A percentile compares a stretch with the other conserved stretches of the same genome.
These are phyloP conservation scores for Drosophila quadrilineata DNA, from an alignment of 1,140 invertebrate genomes.

Conservation along the genomic window DNA sequence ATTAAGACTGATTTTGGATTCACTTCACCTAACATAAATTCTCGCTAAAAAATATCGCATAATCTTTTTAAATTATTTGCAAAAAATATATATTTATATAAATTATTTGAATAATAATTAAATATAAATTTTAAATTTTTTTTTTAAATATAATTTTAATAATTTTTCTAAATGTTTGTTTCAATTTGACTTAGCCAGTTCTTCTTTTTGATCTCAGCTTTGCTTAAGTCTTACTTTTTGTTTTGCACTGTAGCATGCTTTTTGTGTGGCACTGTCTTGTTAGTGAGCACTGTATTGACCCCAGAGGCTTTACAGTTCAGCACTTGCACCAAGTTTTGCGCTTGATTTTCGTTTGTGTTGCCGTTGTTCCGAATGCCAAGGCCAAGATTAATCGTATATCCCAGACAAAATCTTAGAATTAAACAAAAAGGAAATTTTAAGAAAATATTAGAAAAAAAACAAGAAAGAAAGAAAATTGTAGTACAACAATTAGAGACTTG, in stretches of 20 bases:
- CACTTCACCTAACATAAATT: too few relatives aligned
- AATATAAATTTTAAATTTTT: too few relatives aligned
- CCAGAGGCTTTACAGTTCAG: too few relatives aligned
- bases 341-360: not conserved
- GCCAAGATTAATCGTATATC: conserved; percentile 47
- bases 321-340: conserved; percentile 11
- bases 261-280: conserved; percentile 24
- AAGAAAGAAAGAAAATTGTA: not conserved
- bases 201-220: conserved; percentile 1
- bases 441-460: conserved; percentile 15
- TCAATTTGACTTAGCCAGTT: not conserved
- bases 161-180: not conserved
- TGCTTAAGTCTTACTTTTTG: not conserved
- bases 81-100: too few relatives aligned
- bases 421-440: too few relatives aligned
- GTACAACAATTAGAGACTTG: not conserved
- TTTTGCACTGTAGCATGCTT: conserved; percentile 29
- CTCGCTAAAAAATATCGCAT: too few relatives aligned
- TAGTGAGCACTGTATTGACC: too few relatives aligned
- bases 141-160: too few relatives aligned
- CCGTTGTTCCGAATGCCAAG: not conserved
- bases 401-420: conserved; percentile 7
- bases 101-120: too few relatives aligned
- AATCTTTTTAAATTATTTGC: too few relatives aligned
- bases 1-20: too few relatives aligned